These are phyloP conservation scores for Microplitis manilae DNA, from an alignment of 2,888 invertebrate genomes.

Conservation along the genomic window DNA sequence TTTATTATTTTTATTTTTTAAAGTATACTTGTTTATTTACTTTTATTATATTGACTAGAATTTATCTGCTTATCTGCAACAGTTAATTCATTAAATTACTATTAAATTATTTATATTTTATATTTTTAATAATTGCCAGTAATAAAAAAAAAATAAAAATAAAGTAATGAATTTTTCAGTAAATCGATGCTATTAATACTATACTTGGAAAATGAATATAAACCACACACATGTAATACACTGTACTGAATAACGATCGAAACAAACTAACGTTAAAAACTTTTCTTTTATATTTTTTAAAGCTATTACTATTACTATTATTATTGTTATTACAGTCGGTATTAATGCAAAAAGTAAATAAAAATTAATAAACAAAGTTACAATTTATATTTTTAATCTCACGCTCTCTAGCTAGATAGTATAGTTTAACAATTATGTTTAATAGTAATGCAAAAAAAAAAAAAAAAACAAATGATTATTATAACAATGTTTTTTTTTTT, in stretches of 20 bases:
- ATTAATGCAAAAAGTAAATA: too few species aligned
- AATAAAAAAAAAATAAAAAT: background rate
- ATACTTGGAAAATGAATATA: background rate
- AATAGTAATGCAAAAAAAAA: too few species aligned
- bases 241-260: background rate
- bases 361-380: too few species aligned
- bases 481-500: too few species aligned
- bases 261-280: background rate
- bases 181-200: background rate
- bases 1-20: conserved; percentile 57
- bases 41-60: background rate
- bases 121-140: too few species aligned
- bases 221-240: background rate
- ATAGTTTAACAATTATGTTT: too few species aligned
- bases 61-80: conserved; percentile 53
- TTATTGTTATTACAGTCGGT: too few species aligned
- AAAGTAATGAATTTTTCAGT: background rate
- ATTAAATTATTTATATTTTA: background rate
- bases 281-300: background rate
- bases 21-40: conserved; percentile 25
- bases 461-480: too few species aligned
- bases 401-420: too few species aligned
- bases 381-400: too few species aligned
- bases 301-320: background rate
- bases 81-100: conserved; percentile 28